Percentiles rank a stretch among this genome's conserved stretches.
Evolutionary conservation across 2,797 vertebrate species (phyloP).

Genomic region (Acipenser oxyrinchus): DNA sequence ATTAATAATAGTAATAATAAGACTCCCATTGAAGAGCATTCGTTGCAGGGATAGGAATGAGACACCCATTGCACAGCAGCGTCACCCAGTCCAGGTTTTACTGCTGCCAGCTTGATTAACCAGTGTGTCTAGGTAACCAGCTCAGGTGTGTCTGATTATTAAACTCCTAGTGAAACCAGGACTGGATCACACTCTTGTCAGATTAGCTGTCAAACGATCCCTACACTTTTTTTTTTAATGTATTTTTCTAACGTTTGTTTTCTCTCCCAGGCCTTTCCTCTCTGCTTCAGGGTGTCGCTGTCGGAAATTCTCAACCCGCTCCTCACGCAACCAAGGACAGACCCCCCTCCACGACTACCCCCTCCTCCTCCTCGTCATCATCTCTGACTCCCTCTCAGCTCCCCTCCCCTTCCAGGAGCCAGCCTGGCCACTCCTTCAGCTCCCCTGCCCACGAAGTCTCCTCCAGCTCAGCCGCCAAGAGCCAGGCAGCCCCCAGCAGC

Average conservation of each 20-base stretch:
- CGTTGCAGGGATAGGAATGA: too few species aligned
- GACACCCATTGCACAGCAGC: too few species aligned
- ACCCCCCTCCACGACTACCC: conserved; percentile 23
- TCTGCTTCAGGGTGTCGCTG: conserved; percentile 81
- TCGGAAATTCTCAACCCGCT: conserved; percentile 40
- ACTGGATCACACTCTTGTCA: too few species aligned
- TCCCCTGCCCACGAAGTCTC: conserved; percentile 63
- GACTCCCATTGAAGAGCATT: too few species aligned
- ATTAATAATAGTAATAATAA: too few species aligned
- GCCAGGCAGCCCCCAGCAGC: conserved; percentile 37
- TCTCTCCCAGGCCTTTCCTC: conserved; percentile 78
- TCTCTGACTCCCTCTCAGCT: conserved; percentile 12
- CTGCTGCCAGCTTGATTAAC: too few species aligned
- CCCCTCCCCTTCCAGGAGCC: conserved; percentile 31
- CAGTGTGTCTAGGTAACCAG: too few species aligned
- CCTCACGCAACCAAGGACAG: conserved; percentile 34
- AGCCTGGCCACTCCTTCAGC: conserved; percentile 54
- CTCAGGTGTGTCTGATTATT: too few species aligned
- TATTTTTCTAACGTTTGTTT: background rate
- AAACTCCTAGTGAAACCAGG: too few species aligned
- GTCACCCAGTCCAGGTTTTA: too few species aligned
- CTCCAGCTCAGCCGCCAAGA: conserved; percentile 49
- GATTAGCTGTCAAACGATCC: too few species aligned
- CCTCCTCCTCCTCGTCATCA: conserved; percentile 26
- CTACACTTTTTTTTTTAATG: too few species aligned